Percentiles rank a stretch among this genome's conserved stretches.
These are phyloP conservation scores for Liparis tanakae DNA, from an alignment of 2,797 vertebrate species.

Conservation along the genomic window DNA sequence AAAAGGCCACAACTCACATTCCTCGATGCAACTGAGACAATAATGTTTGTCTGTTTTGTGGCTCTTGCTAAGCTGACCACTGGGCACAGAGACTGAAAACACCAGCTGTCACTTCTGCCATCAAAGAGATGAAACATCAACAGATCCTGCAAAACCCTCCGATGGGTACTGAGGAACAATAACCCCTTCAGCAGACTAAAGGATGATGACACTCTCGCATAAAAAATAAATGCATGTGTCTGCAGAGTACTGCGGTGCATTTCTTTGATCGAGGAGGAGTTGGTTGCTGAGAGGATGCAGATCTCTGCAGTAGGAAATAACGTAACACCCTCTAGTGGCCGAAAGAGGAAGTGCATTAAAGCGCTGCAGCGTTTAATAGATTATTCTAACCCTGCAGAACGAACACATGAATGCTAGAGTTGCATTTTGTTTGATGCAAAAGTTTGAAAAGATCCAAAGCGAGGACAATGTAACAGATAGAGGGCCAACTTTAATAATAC, in stretches of 20 bases:
- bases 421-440: background rate
- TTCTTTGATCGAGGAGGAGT: conserved; percentile 34
- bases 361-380: background rate
- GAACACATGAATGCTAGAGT: background rate
- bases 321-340: conserved; percentile 73
- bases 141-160: conserved; percentile 60
- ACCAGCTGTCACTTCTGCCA: conserved; percentile 53
- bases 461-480: conserved; percentile 84
- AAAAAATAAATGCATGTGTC: conserved; percentile 65
- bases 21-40: conserved; percentile 66
- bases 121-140: conserved; percentile 69
- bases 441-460: conserved; percentile 9
- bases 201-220: conserved; percentile 65
- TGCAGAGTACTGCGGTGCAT: conserved; percentile 14
- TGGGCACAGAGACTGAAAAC: conserved; percentile 59
- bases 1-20: conserved; percentile 66
- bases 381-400: conserved; percentile 4
- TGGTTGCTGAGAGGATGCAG: background rate
- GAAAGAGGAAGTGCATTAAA: conserved; percentile 47
- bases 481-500: conserved; percentile 91
- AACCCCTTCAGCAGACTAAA: conserved; percentile 38
- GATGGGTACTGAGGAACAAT: conserved; percentile 52
- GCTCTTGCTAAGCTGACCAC: conserved; percentile 64
- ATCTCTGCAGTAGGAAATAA: conserved; percentile 44
- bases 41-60: conserved; percentile 73